Evolutionary conservation across 2,113 vertebrate species (phyloP).

Genomic region (Ia io): DNA sequence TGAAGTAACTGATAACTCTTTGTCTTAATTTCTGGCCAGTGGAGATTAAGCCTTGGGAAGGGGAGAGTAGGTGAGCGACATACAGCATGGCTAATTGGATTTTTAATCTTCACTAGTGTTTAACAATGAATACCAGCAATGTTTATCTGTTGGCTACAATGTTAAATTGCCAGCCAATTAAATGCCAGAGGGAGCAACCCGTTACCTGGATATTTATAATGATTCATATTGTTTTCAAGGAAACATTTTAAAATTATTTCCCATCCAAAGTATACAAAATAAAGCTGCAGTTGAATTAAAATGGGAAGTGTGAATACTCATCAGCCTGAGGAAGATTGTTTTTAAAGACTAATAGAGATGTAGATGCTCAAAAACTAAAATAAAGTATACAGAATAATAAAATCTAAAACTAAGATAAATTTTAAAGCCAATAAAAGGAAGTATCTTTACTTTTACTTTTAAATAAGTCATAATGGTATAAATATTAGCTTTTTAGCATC

Average conservation of each 20-base stretch:
- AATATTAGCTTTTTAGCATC: neutral
- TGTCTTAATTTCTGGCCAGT: neutral
- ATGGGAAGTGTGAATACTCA: conserved; percentile 56
- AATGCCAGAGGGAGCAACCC: conserved; percentile 17
- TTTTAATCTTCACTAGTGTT: conserved; percentile 32
- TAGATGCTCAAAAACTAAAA: conserved; percentile 54
- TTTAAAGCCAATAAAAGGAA: neutral
- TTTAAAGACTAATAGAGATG: conserved; percentile 52
- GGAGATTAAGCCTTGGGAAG: neutral
- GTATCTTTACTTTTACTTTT: neutral
- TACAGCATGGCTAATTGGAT: neutral
- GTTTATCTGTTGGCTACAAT: neutral
- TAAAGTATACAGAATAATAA: conserved; percentile 37
- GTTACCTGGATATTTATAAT: conserved; percentile 46
- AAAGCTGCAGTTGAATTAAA: conserved; percentile 45
- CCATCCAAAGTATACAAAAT: conserved; percentile 43
- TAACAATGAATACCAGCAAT: neutral
- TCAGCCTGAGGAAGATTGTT: conserved; percentile 44
- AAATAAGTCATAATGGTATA: neutral
- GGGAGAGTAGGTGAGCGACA: neutral
- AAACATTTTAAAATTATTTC: conserved; percentile 47
- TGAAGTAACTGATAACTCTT: neutral
- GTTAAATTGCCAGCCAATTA: conserved; percentile 35
- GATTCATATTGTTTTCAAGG: conserved; percentile 2
- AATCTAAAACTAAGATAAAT: conserved; percentile 17